Evolutionary conservation across 2,888 invertebrate species (phyloP).

Genomic region (Piscicola geometra): DNA sequence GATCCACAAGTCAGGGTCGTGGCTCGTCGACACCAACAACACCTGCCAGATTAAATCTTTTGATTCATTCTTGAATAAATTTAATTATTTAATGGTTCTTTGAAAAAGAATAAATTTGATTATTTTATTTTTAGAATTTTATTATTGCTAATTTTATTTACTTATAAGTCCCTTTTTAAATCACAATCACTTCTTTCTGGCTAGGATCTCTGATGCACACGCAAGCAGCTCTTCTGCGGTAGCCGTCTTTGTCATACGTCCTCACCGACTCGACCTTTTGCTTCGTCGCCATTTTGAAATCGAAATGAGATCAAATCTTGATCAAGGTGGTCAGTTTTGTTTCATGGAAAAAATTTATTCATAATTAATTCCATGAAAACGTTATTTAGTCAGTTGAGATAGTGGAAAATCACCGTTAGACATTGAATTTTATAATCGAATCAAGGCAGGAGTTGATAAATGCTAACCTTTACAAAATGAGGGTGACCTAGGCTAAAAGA

Average conservation of each 20-base stretch:
- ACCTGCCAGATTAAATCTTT: too few species aligned
- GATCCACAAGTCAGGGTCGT: slow-evolving; percentile 86
- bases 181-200: slow-evolving; percentile 76
- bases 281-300: slow-evolving; percentile 46
- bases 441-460: too few species aligned
- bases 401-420: too few species aligned
- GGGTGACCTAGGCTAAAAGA: not conserved
- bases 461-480: not conserved
- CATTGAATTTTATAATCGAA: too few species aligned
- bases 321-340: not conserved
- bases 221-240: slow-evolving; percentile 87
- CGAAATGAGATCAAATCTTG: not conserved
- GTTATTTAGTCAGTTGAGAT: not conserved
- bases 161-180: not conserved
- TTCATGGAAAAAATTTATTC: not conserved
- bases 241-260: slow-evolving; percentile 92
- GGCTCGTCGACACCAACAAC: slow-evolving; percentile 83
- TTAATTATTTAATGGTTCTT: too few species aligned
- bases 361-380: not conserved
- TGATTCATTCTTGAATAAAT: too few species aligned
- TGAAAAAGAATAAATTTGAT: too few species aligned
- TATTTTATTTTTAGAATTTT: not conserved
- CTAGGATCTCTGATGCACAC: slow-evolving; percentile 82
- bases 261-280: slow-evolving; percentile 93
- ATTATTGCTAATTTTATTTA: not conserved